Evolutionary conservation across 2,888 invertebrate species (phyloP).

Genomic region (Tanypteryx hageni): DNA sequence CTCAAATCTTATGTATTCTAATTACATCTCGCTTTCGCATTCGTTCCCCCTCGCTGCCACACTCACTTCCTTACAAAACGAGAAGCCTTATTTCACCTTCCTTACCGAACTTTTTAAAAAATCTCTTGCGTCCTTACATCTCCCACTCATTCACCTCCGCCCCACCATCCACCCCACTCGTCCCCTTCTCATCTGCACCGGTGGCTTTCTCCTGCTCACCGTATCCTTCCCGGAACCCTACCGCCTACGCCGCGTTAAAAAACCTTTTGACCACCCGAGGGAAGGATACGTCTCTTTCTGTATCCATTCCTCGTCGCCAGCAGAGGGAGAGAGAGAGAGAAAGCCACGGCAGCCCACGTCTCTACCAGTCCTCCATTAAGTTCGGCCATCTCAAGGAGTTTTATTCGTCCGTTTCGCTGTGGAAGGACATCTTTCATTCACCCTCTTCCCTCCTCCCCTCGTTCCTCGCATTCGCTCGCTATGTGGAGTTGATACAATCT

Average conservation of each 20-base stretch:
- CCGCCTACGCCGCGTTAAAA: background rate
- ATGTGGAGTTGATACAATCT: too few species aligned
- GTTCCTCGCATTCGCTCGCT: too few species aligned
- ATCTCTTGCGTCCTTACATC: background rate
- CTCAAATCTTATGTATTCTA: background rate
- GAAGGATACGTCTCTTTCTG: background rate
- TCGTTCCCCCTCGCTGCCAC: background rate
- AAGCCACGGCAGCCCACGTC: background rate
- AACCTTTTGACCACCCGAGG: background rate
- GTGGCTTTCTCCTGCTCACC: too few species aligned
- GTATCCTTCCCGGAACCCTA: background rate
- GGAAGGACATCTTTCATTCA: background rate
- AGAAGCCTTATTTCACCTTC: background rate
- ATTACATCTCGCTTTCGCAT: conserved; percentile 2
- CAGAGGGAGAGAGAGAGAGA: background rate
- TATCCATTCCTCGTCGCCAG: background rate
- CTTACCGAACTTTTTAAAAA: background rate
- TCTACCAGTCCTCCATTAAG: background rate
- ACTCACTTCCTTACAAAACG: background rate
- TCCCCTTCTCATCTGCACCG: too few species aligned
- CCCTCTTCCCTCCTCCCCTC: too few species aligned
- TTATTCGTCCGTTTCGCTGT: background rate
- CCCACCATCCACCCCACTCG: background rate
- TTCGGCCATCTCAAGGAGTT: background rate
- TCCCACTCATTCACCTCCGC: background rate